Base-by-base conservation (phyloP, 2,888 invertebrate genomes). In the Andrena fulva region DNA sequence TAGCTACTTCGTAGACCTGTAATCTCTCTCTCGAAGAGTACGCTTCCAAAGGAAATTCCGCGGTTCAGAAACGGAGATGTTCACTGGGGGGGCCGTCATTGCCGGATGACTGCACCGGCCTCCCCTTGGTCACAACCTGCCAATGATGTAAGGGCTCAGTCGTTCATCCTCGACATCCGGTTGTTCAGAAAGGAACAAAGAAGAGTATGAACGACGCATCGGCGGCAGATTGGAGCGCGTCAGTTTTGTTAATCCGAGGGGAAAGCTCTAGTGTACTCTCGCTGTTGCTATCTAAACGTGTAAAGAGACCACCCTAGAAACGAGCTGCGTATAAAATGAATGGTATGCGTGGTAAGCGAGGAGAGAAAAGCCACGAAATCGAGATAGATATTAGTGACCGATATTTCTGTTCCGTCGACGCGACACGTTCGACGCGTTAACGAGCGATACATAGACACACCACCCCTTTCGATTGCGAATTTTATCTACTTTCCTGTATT, bases 101-200 rank as follows among this genome's bases (percentile, higher is more conserved):
- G 60, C 92, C 93, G 93, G 93, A 93, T 93, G 82, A 87, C 91
- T 90, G 92, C 91, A 77, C 85, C 86, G 93, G 94, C 93, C 93
- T 92, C 93, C 67, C 71, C 20, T 78, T 24, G 4, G 35, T 80
- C 89, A 89, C 91, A 95, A 95, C 93, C 94, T 94, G 94, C 94
- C 94, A 90, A 87, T 82, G 91, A 92, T 94, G 93, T 93, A 93
- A 27, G 95, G 95, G 95, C 95, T 95, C 95, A 95, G 94, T 95
- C 94, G 93, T 92, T 94, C 93, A 93, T 93, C 94, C 93, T 93
- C 90, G 88, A 93, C 91, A 93, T 95, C 95, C 95, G 95, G 95
- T 91, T 91, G 76, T 54, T 24, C 0, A 20, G 2, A 54, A 12
- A 27, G 1, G 0, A 4, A 42, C 42, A 42, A 16, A 42, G 16